Evolutionary conservation across 2,113 vertebrate species (phyloP), one percentile per base, ranked within the genome.

Genomic region (Phylloscopus whistleri): DNA sequence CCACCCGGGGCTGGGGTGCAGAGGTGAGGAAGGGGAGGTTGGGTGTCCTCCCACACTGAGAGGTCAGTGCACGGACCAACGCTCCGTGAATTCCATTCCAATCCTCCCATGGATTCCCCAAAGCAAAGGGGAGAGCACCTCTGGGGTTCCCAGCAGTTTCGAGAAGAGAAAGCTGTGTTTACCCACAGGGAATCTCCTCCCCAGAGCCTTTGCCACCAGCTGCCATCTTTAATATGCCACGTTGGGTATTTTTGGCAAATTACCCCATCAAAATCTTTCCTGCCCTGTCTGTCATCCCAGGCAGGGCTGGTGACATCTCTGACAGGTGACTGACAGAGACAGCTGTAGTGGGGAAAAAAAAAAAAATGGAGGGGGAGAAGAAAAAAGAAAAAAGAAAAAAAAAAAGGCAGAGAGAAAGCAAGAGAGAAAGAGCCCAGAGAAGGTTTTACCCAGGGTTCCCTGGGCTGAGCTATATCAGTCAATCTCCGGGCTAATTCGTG

Each of bases 401-500:
- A 56, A 55, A 66, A 28, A 77, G 2, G 37, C 15, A 87, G 73
- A 66, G 62, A 59, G 87, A 91, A 91, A 90, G 93, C 51, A 43
- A 35, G 64, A 96, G 67, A 92, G 94, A 89, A 86, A 83, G 84
- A 96, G 83, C 55, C 92, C 86, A 46, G 97, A 96, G 96, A 97
- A 98, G 60, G 91, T 90, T 97, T 97, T 96, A 98, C 98, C 98
- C 98, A 97, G 97, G 94, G 97, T 98, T 98, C 98, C 98, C 97
- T 93, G 98, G 98, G 98, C 98, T 97, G 94, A 97, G 98, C 98
- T 97, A 96, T 98, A 99, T 99, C 99, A 98, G 98, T 98, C 99
- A 98, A 99, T 99, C 99, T 99, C 98, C 96, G 97, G 98, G 98
- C 98, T 99, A 99, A 99, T 99, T 99, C 98, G 97, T 99, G 98